Evolutionary conservation across 2,113 vertebrate genomes (phyloP), one percentile per base, ranked within the genome.

Genomic region (Oncorhynchus kisutch): DNA sequence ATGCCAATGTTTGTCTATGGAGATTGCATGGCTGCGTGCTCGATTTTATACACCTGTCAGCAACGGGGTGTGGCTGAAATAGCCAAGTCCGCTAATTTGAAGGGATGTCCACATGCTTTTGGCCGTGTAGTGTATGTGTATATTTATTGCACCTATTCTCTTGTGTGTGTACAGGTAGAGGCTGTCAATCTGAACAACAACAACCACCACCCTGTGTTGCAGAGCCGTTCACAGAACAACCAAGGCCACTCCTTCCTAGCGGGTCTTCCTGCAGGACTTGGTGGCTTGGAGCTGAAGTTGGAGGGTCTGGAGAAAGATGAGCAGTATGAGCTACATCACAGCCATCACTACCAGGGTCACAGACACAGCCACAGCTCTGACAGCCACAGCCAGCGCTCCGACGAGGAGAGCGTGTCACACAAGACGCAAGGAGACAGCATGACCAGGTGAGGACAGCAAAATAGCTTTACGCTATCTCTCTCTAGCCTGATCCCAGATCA

Each of bases 221-320:
- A 91, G 78, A 86, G 75, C 66, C 81, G 83, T 16, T 51, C 49
- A 51, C 49, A 16, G 62, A 79, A 34, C 27, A 87, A 88, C 67
- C 91, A 86, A n/a, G 86, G 86, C 70, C 89, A 88, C 66, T 89
- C 84, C 0, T 91, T 90, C 81, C 69, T 78, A 9, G 18, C 39
- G 9, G 9, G 9, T 45, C 39, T 45, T 6, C 39, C 39, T 11
- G 39, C 59, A 62, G 59, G n/a, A 81, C 78, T 83, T 67, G n/a
- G 91, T 65, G 89, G 94, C 78, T 80, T 95, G 85, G 96, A 97
- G 88, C 94, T 98, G 80, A 99, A 98, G 91, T 92, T 94, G 82
- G 97, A 99, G 81, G 94, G 91, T 67, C 91, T 94, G 81, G 96
- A 98, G 48, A 94, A 94, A 77, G 97, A 98, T 73, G 95, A 96